phyloP scores from a whole-genome alignment of 2,797 vertebrate species.

The Champsocephalus esox region DNA sequence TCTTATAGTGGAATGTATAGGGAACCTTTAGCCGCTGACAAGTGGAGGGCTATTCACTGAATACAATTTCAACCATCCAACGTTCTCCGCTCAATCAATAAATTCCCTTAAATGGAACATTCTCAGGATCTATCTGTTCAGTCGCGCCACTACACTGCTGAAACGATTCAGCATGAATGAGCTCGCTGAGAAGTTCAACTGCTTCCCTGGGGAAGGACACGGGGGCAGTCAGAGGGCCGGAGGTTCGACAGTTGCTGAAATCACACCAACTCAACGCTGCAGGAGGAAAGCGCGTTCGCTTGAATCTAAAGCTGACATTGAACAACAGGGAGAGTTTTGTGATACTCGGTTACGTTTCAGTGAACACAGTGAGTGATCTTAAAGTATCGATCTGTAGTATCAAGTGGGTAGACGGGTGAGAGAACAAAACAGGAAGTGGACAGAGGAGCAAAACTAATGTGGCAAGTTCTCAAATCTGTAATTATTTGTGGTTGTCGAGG shows the following conservation, averaged over 20 bases:
- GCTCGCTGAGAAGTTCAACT: slow-evolving; percentile 31
- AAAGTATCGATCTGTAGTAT: slow-evolving; percentile 25
- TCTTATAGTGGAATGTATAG: background rate
- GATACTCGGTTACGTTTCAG: slow-evolving; percentile 49
- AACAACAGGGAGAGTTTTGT: slow-evolving; percentile 41
- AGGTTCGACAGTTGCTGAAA: slow-evolving; percentile 55
- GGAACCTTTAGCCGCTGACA: slow-evolving; percentile 16
- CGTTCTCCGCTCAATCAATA: slow-evolving; percentile 30
- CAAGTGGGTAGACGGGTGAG: slow-evolving; percentile 36
- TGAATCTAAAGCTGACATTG: slow-evolving; percentile 32
- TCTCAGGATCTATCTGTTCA: slow-evolving; percentile 26
- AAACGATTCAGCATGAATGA: slow-evolving; percentile 33
- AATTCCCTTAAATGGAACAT: slow-evolving; percentile 30
- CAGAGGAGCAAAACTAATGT: background rate
- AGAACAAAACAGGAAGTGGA: slow-evolving; percentile 17
- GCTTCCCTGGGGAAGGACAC: slow-evolving; percentile 40
- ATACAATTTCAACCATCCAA: slow-evolving; percentile 13
- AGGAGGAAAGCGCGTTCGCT: slow-evolving; percentile 37
- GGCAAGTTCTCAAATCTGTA: background rate
- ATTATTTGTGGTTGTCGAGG: slow-evolving; percentile 17
- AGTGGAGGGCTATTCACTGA: slow-evolving; percentile 10
- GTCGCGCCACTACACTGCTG: slow-evolving; percentile 10
- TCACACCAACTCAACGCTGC: slow-evolving; percentile 29
- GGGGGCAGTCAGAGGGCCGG: slow-evolving; percentile 21
- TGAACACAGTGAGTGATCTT: slow-evolving; percentile 47